Evolutionary conservation across 2,888 invertebrate genomes (phyloP), one percentile per base, ranked within the genome.

Genomic region (Calameuta filiformis): DNA sequence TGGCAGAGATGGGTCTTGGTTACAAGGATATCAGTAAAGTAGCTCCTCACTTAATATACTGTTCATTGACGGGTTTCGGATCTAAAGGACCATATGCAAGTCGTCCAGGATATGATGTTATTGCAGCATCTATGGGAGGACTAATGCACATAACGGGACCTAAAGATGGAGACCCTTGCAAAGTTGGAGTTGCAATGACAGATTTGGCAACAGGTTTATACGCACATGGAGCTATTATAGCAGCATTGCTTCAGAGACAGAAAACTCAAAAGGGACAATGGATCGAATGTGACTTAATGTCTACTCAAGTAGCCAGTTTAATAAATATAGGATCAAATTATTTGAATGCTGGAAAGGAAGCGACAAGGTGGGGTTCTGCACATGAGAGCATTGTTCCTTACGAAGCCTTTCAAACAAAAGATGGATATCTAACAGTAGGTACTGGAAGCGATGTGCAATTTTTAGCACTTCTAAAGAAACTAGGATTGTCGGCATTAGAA

Each of bases 371-470:
- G 95, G 99, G 99, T n/a, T 98, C 98, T 0, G 97, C 97, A 0
- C 99, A 99, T 90, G 96, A 95, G 80, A 98, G 97, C 89, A 95
- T 99, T 80, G 99, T 99, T 0, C 99, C 99, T 0, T 99, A 99
- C 89, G 96, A 98, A 93, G 95, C 96, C 4, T 99, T 98, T 88
- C 93, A 94, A 87, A 97, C 98, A 0, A 94, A 93, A 88, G 96
- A 98, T 90, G 96, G 96, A 0, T 96, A 96, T 87, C 93, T 98
- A 77, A 97, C 98, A 0, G 93, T 98, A 4, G 98, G 98, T 0
- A 94, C 97, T 3, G 98, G 97, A 1, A 98, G 97, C 74, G 95
- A 98, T 89, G 92, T 93, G 0, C 97, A 97, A 88, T 98, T 97
- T 90, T 89, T 90, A 35, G 95, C 95, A 80, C 93, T 98, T 12